Evolutionary conservation across 2,888 invertebrate species (phyloP), one percentile per base, ranked within the genome.

Genomic region (Eupithecia tripunctaria): DNA sequence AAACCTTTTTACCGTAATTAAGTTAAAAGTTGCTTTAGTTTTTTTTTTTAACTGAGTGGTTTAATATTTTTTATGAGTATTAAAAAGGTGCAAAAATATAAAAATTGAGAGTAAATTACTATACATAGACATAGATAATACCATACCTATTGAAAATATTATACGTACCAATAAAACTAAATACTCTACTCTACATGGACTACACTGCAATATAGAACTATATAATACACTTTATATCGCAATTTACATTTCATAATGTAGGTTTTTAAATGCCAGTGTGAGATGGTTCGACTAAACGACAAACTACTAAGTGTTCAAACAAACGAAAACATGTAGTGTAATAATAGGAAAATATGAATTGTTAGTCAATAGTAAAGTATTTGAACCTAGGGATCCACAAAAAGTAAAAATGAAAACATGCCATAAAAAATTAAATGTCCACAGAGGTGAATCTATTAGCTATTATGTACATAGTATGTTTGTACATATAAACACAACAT

Each of bases 401-500:
- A 29, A 41, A 59, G 27, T 43, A 29, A 56, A 21, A 68, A 36
- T 29, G 8, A 63, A 32, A 60, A 41, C 67, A 71, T 65, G 60
- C 68, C 21, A 10, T 56, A 72, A 41, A 67, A 29, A 47, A 67
- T 67, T 72, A 78, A 77, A 66, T 76, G 75, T 67, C 67, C 68
- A 75, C 65, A 51, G 64, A 64, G 70, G 69, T 78, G 70, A 77
- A 72, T 62, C 69, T 72, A 72, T 56, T 32, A 70, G 72, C 60
- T 70, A 60, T 43, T 60, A 47, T 72, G 72, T 72, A 72, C 72
- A 56, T 51, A 63, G 70, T 72, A 70, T 64, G 56, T 72, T 41
- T 72, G 71, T 75, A 72, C 74, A 75, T 75, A 73, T 71, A 72
- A 32, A 72, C 70, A 72, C 71, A 76, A 73, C 75, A 75, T 75